phyloP scores from a whole-genome alignment of 2,797 vertebrate genomes.

The Bucorvus abyssinicus region DNA sequence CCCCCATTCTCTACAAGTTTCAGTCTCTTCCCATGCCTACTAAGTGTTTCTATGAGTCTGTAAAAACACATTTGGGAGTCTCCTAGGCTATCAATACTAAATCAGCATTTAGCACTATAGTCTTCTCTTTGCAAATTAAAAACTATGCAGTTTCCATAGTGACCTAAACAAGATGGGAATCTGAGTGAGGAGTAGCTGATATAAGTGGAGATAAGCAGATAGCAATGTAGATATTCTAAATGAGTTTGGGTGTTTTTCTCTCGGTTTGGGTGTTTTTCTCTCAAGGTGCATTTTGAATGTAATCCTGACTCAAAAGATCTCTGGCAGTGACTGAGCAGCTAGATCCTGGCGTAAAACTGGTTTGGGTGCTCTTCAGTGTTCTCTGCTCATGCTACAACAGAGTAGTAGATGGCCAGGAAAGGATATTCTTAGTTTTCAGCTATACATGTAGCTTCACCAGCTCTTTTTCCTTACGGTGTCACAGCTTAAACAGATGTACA shows the following conservation, averaged over 20 bases:
- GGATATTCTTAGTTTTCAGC: neutral
- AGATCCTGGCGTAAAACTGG: neutral
- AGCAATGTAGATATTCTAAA: neutral
- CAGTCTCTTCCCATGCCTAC: neutral
- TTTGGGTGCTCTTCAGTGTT: neutral
- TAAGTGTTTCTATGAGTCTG: neutral
- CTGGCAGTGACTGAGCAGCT: neutral
- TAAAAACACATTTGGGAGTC: neutral
- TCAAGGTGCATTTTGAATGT: neutral
- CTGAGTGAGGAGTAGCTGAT: neutral
- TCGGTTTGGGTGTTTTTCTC: too few species aligned
- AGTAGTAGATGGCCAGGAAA: neutral
- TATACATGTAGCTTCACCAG: neutral
- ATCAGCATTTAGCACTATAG: neutral
- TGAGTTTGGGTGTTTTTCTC: neutral
- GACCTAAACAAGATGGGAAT: slow-evolving; percentile 21
- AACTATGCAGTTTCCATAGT: neutral
- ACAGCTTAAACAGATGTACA: neutral
- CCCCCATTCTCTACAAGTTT: neutral
- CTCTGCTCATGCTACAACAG: neutral
- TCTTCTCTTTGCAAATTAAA: slow-evolving; percentile 13
- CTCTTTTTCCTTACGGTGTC: neutral
- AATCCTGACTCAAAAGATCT: neutral
- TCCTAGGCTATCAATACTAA: neutral
- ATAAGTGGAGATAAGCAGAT: neutral